phyloP scores from a whole-genome alignment of 2,888 invertebrate genomes.

The Phyto melanocephala region DNA sequence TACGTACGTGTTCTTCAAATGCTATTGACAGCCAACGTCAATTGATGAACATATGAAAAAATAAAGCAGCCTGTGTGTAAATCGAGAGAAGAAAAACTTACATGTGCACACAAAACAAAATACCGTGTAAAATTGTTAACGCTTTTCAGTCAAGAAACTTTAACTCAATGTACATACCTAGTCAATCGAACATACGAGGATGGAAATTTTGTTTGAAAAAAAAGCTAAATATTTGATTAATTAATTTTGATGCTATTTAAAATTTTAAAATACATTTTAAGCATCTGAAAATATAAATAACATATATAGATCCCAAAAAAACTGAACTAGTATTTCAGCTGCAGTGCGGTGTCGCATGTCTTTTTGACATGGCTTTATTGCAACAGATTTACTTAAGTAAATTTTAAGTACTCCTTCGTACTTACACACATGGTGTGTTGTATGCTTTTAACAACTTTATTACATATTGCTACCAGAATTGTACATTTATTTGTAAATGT shows the following conservation, averaged over 20 bases:
- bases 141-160: conserved; percentile 54
- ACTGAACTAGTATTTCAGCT: too few species aligned
- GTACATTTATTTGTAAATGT: not conserved
- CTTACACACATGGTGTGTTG: conserved; percentile 27
- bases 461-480: conserved; percentile 46
- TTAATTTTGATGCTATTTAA: too few species aligned
- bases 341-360: too few species aligned
- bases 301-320: too few species aligned
- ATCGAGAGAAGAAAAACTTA: not conserved
- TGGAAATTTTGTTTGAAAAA: not conserved
- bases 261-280: too few species aligned
- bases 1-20: conserved; percentile 60
- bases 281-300: too few species aligned
- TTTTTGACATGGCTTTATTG: too few species aligned
- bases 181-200: not conserved
- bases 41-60: conserved; percentile 44
- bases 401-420: not conserved
- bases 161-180: not conserved
- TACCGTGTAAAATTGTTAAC: conserved; percentile 59
- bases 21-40: conserved; percentile 68
- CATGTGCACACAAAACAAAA: not conserved
- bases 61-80: conserved; percentile 1
- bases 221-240: too few species aligned
- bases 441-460: conserved; percentile 60
- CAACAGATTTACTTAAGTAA: too few species aligned